Percentiles rank a stretch among this genome's conserved stretches.
These are phyloP conservation scores for Euborellia annulipes DNA, from an alignment of 1,140 invertebrate species.

Conservation along the genomic window DNA sequence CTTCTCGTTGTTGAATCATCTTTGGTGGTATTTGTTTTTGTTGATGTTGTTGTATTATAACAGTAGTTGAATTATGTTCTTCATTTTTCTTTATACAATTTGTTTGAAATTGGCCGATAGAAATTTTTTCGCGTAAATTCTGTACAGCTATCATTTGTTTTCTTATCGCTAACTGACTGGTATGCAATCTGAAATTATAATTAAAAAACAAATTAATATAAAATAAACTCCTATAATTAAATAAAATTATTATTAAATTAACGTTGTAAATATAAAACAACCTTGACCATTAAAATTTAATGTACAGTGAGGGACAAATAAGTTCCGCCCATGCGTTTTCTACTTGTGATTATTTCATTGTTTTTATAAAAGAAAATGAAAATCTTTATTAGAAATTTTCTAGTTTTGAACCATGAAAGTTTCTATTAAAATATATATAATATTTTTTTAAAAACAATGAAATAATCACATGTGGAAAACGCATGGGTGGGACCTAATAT, in stretches of 20 bases:
- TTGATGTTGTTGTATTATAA: background rate
- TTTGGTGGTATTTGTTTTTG: background rate
- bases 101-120: constrained; percentile 20
- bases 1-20: constrained; percentile 10
- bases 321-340: too few relatives aligned
- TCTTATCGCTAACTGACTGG: constrained; percentile 37
- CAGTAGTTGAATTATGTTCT: background rate
- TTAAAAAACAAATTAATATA: constrained; percentile 1
- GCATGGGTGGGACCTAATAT: too few relatives aligned
- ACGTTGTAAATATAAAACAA: too few relatives aligned
- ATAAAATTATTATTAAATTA: background rate
- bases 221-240: background rate
- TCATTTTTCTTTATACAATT: constrained; percentile 1
- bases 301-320: too few relatives aligned
- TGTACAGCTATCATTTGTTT: constrained; percentile 36
- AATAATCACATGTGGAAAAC: too few relatives aligned
- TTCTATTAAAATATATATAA: too few relatives aligned
- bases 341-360: too few relatives aligned
- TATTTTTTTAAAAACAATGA: too few relatives aligned
- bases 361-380: too few relatives aligned
- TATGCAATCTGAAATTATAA: constrained; percentile 32
- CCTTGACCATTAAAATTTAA: too few relatives aligned
- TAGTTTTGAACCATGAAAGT: too few relatives aligned
- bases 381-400: too few relatives aligned
- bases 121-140: constrained; percentile 33